phyloP scores from a whole-genome alignment of 2,888 invertebrate species.

The Lochmaea capreae region DNA sequence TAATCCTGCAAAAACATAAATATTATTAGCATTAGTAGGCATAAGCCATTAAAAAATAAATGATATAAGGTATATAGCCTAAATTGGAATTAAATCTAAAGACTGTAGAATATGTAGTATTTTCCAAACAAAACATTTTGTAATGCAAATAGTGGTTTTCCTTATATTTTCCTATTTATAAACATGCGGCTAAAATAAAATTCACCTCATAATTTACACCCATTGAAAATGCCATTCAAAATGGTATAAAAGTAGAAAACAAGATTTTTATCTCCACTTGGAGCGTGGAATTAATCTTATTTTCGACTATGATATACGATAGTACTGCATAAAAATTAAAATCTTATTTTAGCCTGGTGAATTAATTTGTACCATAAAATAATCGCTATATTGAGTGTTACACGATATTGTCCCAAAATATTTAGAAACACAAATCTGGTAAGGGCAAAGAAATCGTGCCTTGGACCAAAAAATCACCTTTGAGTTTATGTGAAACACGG shows the following conservation, averaged over 20 bases:
- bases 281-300: conserved; percentile 6
- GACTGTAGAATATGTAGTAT: neutral
- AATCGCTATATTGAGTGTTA: neutral
- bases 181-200: conserved; percentile 5
- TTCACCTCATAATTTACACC: neutral
- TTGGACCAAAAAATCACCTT: too few species aligned
- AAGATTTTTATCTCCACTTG: conserved; percentile 12
- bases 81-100: neutral
- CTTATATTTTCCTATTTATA: conserved; percentile 4
- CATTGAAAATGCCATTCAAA: conserved; percentile 3
- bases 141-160: conserved; percentile 3
- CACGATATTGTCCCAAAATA: neutral
- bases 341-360: neutral
- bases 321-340: conserved; percentile 1
- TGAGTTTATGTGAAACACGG: too few species aligned
- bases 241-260: conserved; percentile 10
- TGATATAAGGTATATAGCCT: neutral
- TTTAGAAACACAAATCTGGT: too few species aligned
- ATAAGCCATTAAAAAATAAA: neutral
- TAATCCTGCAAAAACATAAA: conserved; percentile 75
- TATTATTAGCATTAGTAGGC: neutral
- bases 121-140: neutral
- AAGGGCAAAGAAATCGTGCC: too few species aligned
- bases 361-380: neutral
- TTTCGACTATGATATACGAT: neutral